Percentiles rank a stretch among this genome's conserved stretches.
Evolutionary conservation across 2,888 invertebrate genomes (phyloP).

Genomic region (Laspeyria flexula): DNA sequence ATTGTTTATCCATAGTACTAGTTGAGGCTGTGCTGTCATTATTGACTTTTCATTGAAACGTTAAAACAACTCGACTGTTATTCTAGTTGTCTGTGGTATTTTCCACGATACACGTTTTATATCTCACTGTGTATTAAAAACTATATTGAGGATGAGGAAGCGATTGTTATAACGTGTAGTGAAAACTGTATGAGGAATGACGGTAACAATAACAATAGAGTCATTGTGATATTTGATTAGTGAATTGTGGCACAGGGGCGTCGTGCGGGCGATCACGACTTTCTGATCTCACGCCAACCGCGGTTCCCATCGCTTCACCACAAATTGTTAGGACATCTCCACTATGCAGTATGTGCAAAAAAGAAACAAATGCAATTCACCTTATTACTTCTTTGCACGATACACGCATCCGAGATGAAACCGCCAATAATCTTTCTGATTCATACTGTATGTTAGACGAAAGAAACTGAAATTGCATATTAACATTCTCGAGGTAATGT

Average conservation of each 20-base stretch:
- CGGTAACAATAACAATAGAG: slow-evolving; percentile 75
- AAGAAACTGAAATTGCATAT: slow-evolving; percentile 31
- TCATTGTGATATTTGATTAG: slow-evolving; percentile 76
- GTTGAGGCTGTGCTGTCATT: slow-evolving; percentile 18
- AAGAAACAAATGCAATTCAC: slow-evolving; percentile 40
- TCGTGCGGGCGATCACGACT: slow-evolving; percentile 77
- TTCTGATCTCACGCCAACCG: slow-evolving; percentile 69
- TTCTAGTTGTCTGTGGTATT: slow-evolving; percentile 30
- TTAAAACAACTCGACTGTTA: slow-evolving; percentile 25
- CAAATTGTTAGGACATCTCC: slow-evolving; percentile 61
- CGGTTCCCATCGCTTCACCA: slow-evolving; percentile 68
- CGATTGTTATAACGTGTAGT: slow-evolving; percentile 53
- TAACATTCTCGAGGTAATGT: slow-evolving; percentile 28
- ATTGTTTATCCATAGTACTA: slow-evolving; percentile 28
- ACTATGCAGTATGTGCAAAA: slow-evolving; percentile 57
- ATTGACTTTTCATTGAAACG: slow-evolving; percentile 40
- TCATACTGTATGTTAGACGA: slow-evolving; percentile 12
- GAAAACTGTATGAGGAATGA: slow-evolving; percentile 64
- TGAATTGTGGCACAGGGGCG: slow-evolving; percentile 67
- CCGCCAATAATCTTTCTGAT: slow-evolving; percentile 30
- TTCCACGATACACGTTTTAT: slow-evolving; percentile 22
- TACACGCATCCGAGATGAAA: slow-evolving; percentile 30
- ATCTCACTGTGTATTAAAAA: background rate
- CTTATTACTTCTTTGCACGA: slow-evolving; percentile 40
- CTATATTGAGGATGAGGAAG: slow-evolving; percentile 53